Percentiles rank a stretch among this genome's conserved stretches.
phyloP scores from a whole-genome alignment of 1,140 invertebrate species.

The Agrypnia vestita region DNA sequence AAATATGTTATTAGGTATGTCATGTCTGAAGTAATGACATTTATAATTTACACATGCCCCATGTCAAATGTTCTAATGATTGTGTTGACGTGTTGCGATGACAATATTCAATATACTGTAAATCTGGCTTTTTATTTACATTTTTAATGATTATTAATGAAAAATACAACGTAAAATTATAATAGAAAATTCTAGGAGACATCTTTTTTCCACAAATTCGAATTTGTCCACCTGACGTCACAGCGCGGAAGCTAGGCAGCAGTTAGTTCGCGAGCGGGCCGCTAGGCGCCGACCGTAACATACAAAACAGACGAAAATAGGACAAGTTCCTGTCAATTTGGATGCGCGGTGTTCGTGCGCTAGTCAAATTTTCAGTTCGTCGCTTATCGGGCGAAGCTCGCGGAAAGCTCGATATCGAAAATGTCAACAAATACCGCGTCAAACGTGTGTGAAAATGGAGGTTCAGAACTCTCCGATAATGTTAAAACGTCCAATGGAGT shows the following conservation, averaged over 20 bases:
- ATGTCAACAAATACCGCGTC: slow-evolving; percentile 46
- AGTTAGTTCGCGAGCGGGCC: neutral
- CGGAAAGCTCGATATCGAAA: slow-evolving; percentile 31
- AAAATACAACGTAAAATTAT: neutral
- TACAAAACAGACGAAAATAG: slow-evolving; percentile 39
- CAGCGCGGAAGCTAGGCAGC: neutral
- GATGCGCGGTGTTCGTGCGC: slow-evolving; percentile 39
- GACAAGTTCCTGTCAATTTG: slow-evolving; percentile 19
- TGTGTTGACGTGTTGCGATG: neutral
- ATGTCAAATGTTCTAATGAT: neutral
- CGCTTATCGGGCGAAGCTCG: slow-evolving; percentile 18
- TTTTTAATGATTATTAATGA: neutral
- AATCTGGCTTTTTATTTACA: neutral
- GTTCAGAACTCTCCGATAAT: neutral
- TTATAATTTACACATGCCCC: neutral
- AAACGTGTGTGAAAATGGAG: slow-evolving; percentile 4
- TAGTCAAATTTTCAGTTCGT: slow-evolving; percentile 6
- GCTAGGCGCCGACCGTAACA: slow-evolving; percentile 9
- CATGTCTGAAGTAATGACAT: no score
- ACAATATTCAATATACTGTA: neutral
- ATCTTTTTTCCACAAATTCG: neutral
- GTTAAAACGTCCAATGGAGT: neutral
- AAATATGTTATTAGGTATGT: no score
- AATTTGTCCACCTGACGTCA: slow-evolving; percentile 13
- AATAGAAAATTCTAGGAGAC: neutral